Base-by-base conservation (phyloP, 1,140 invertebrate genomes). In the Charaxes varanes region DNA sequence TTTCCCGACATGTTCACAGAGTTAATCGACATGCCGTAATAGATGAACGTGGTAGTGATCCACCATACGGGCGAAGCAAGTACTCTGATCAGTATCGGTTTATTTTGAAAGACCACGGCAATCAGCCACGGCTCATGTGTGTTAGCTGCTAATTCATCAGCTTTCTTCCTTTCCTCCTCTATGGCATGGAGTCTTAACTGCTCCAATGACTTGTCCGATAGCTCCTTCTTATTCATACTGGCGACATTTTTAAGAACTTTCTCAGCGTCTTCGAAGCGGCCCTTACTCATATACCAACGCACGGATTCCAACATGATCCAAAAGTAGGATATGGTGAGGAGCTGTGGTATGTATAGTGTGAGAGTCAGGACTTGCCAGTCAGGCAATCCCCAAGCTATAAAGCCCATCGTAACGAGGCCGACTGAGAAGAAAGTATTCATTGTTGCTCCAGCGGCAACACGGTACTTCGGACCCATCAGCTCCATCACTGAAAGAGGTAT, bases 211-310 rank as follows among this genome's bases (percentile, higher is more conserved):
- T 87, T 81, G n/a, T 88, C 83, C 2, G 85, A 84, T 12, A 89
- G 56, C 12, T 82, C 53, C 13, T 62, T 59, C 6, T 38, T 45
- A 51, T 95, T 96, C 1, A 90, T 85, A 44, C 77, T 84, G 1
- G 90, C 90, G 7, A 88, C 89, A 52, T 85, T 85, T 2, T 85
- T 79, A 3, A 92, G 68, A 7, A 90, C 86, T n/a, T 64, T 66
- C 33, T 86, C 86, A n/a, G 90, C 89, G 49, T 91, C 87, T 1
- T 90, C 85, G 36, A 88, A 88, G 36, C 88, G 87, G 2, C 90
- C 88, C 38, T 91, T 89, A n/a, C 90, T 89, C 37, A 94, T 69
- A n/a, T 94, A 85, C 93, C 94, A 95, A 41, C 93, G 78, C 3
- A 90, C 78, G n/a, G 89, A 91, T 70, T 91, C 90, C 1, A 87